These are phyloP conservation scores for Ctenicera cuprea DNA, from an alignment of 2,888 invertebrate genomes.

Conservation along the genomic window DNA sequence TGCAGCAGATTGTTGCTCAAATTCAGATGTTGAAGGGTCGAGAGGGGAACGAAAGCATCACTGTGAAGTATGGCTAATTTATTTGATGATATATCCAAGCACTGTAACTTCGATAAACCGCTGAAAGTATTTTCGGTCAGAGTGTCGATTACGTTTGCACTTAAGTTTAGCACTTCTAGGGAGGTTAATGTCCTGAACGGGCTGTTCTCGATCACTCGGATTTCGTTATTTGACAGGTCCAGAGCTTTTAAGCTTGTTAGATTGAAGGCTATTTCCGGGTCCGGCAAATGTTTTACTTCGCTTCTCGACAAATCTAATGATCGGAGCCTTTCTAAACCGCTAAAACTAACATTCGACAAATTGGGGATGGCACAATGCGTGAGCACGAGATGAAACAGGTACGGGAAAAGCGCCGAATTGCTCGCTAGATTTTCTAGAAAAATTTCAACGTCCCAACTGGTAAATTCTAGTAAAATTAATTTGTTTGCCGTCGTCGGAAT, in stretches of 20 bases:
- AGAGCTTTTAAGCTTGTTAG: slow-evolving; percentile 74
- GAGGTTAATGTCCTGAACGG: slow-evolving; percentile 76
- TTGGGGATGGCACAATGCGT: slow-evolving; percentile 50
- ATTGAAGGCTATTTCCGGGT: slow-evolving; percentile 58
- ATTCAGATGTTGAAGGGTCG: slow-evolving; percentile 81
- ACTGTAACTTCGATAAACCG: slow-evolving; percentile 78
- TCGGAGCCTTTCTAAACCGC: slow-evolving; percentile 54
- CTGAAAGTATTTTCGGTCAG: slow-evolving; percentile 77
- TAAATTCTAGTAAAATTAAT: slow-evolving; percentile 56
- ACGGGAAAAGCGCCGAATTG: slow-evolving; percentile 55
- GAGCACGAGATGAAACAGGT: slow-evolving; percentile 51
- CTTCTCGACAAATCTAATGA: slow-evolving; percentile 63
- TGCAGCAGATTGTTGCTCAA: slow-evolving; percentile 81
- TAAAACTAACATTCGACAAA: slow-evolving; percentile 52
- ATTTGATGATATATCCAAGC: slow-evolving; percentile 83
- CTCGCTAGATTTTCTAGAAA: slow-evolving; percentile 59
- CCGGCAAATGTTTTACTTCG: slow-evolving; percentile 57
- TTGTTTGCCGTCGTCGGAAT: slow-evolving; percentile 48
- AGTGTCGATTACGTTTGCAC: slow-evolving; percentile 79
- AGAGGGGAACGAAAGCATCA: slow-evolving; percentile 75
- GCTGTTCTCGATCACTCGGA: slow-evolving; percentile 74
- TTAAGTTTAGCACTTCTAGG: slow-evolving; percentile 79
- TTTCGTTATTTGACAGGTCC: slow-evolving; percentile 78
- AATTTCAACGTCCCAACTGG: slow-evolving; percentile 58
- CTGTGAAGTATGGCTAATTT: slow-evolving; percentile 76